Evolutionary conservation across 2,113 vertebrate species (phyloP).

Genomic region (Fulica atra): DNA sequence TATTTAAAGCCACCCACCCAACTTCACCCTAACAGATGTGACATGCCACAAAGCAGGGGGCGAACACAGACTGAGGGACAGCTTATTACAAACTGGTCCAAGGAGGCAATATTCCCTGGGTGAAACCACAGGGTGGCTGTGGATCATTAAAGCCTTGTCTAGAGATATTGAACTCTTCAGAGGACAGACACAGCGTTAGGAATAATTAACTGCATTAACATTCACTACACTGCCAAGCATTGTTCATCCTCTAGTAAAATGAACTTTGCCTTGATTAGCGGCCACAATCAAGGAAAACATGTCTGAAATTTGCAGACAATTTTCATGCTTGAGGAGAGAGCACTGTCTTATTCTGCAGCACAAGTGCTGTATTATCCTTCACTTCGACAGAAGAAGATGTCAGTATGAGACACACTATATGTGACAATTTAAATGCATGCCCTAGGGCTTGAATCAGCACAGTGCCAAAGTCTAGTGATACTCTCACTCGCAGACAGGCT

Average conservation of each 20-base stretch:
- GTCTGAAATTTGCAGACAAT: slow-evolving; percentile 65
- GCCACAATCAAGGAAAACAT: slow-evolving; percentile 67
- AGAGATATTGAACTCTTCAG: slow-evolving; percentile 60
- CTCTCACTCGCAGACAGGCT: slow-evolving; percentile 38
- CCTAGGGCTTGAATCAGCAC: slow-evolving; percentile 55
- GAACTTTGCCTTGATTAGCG: slow-evolving; percentile 66
- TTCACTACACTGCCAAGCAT: slow-evolving; percentile 48
- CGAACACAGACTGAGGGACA: slow-evolving; percentile 1
- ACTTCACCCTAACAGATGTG: slow-evolving; percentile 42
- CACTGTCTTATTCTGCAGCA: slow-evolving; percentile 54
- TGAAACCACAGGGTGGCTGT: slow-evolving; percentile 54
- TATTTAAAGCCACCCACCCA: slow-evolving; percentile 69
- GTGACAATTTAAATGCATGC: slow-evolving; percentile 71
- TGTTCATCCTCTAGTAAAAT: slow-evolving; percentile 57
- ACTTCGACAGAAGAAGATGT: slow-evolving; percentile 60
- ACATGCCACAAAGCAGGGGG: not conserved
- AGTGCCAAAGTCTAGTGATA: slow-evolving; percentile 58
- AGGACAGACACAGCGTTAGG: slow-evolving; percentile 67
- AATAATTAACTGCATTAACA: slow-evolving; percentile 84
- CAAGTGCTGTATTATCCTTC: slow-evolving; percentile 65
- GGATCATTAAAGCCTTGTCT: slow-evolving; percentile 74
- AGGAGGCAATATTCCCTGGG: slow-evolving; percentile 74
- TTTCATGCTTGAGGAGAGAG: slow-evolving; percentile 44
- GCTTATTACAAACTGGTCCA: slow-evolving; percentile 73
- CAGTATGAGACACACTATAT: slow-evolving; percentile 61